phyloP scores from a whole-genome alignment of 53 echinoderm and acorn worm species.

The Stichopus horrens region DNA sequence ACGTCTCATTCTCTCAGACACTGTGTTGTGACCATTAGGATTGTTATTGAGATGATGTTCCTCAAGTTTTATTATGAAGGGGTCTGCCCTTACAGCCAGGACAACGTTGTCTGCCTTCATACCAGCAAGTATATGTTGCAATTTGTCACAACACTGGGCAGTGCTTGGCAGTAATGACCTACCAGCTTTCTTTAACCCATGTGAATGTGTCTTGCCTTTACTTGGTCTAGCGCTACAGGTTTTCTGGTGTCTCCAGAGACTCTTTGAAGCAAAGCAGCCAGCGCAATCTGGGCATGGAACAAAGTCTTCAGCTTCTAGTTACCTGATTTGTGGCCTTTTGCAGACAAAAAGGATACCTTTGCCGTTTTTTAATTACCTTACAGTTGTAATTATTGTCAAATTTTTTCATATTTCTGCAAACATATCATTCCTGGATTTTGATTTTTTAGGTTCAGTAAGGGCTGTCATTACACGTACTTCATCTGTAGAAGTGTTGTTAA shows the following conservation, averaged over 20 bases:
- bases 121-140: neutral
- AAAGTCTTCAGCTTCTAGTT: neutral
- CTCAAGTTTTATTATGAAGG: neutral
- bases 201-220: neutral
- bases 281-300: neutral
- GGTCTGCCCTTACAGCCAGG: neutral
- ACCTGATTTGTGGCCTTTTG: slow-evolving; percentile 4
- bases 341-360: neutral
- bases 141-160: neutral
- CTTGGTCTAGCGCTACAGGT: neutral
- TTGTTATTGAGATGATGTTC: neutral
- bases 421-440: neutral
- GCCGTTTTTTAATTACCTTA: slow-evolving; percentile 6
- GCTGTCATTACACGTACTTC: neutral
- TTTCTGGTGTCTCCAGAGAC: slow-evolving; percentile 25
- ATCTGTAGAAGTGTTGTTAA: slow-evolving; percentile 1
- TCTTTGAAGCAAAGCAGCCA: neutral
- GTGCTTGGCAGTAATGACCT: neutral
- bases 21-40: neutral
- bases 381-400: neutral
- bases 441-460: neutral
- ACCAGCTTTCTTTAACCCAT: neutral
- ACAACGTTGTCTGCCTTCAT: neutral
- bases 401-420: slow-evolving; percentile 20
- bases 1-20: slow-evolving; percentile 6